A percentile compares a stretch with the other conserved stretches of the same genome.
Evolutionary conservation across 2,113 vertebrate species (phyloP).

Genomic region (Clinocottus analis): DNA sequence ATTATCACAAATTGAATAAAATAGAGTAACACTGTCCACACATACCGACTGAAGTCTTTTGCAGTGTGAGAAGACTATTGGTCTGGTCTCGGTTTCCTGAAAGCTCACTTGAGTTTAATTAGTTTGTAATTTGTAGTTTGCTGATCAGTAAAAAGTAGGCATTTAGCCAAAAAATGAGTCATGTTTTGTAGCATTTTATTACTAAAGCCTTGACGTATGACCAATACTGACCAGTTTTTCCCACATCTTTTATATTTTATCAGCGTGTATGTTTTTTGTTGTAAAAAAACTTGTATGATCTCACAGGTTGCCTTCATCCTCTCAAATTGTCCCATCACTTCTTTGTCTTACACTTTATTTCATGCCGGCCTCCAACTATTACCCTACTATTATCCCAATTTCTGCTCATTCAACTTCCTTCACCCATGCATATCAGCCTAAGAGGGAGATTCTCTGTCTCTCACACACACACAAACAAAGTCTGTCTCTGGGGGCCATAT

Average conservation of each 20-base stretch:
- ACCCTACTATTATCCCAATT: not conserved
- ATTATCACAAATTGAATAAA: slow-evolving; percentile 56
- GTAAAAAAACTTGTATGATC: slow-evolving; percentile 18
- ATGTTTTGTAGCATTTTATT: too few species aligned
- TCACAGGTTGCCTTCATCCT: slow-evolving; percentile 38
- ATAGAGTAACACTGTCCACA: slow-evolving; percentile 57
- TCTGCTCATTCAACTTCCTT: slow-evolving; percentile 58
- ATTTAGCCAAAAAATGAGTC: too few species aligned
- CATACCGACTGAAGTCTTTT: slow-evolving; percentile 22
- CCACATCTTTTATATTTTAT: not conserved
- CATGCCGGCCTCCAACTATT: not conserved
- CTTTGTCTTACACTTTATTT: slow-evolving; percentile 27
- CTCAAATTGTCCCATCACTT: slow-evolving; percentile 13
- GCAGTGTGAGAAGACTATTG: slow-evolving; percentile 24
- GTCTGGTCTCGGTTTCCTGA: slow-evolving; percentile 8
- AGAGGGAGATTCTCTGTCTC: slow-evolving; percentile 45
- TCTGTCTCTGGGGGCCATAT: slow-evolving; percentile 74
- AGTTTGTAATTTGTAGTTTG: not conserved
- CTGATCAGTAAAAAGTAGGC: not conserved
- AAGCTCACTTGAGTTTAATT: not conserved
- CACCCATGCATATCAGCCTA: slow-evolving; percentile 49
- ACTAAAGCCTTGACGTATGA: too few species aligned
- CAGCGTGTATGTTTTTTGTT: not conserved
- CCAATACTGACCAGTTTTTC: too few species aligned
- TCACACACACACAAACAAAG: slow-evolving; percentile 61